phyloP scores from a whole-genome alignment of 2,888 invertebrate genomes.

The Piscicola geometra region DNA sequence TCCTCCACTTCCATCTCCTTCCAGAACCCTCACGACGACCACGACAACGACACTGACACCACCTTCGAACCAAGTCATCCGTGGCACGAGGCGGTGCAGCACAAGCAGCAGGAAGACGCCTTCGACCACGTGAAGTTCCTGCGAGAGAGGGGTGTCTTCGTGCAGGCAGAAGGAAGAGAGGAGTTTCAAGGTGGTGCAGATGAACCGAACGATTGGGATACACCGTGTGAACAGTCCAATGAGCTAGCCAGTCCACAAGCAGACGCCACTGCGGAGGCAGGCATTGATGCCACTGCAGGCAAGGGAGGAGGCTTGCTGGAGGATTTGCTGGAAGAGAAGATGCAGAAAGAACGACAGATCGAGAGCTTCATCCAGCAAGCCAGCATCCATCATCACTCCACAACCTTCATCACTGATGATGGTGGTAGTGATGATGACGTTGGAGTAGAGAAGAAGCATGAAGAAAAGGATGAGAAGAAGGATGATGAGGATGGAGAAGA shows the following conservation, averaged over 20 bases:
- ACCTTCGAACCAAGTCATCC: slow-evolving; percentile 31
- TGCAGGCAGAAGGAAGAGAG: neutral
- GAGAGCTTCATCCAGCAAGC: neutral
- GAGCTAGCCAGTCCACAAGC: neutral
- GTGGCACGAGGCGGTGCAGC: slow-evolving; percentile 8
- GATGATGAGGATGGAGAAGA: neutral
- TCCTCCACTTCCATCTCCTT: slow-evolving; percentile 6
- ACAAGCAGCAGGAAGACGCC: neutral
- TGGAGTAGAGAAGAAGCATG: neutral
- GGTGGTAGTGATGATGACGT: neutral
- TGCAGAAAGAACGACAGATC: neutral
- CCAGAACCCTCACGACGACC: neutral
- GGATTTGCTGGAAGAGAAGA: neutral
- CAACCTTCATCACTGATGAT: slow-evolving; percentile 10
- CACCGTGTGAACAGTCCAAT: neutral
- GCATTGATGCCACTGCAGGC: neutral
- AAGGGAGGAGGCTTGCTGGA: neutral
- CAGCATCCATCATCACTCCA: neutral
- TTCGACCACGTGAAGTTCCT: neutral
- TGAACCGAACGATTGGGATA: slow-evolving; percentile 6
- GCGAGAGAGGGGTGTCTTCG: neutral
- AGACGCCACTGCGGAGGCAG: too few relatives aligned
- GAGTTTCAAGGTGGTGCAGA: neutral
- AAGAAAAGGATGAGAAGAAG: neutral
- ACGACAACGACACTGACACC: neutral